Percentiles rank a stretch among this genome's conserved stretches.
Conservation (phyloP, 2,797 vertebrate species). For the Synaphobranchus kaupii region DNA sequence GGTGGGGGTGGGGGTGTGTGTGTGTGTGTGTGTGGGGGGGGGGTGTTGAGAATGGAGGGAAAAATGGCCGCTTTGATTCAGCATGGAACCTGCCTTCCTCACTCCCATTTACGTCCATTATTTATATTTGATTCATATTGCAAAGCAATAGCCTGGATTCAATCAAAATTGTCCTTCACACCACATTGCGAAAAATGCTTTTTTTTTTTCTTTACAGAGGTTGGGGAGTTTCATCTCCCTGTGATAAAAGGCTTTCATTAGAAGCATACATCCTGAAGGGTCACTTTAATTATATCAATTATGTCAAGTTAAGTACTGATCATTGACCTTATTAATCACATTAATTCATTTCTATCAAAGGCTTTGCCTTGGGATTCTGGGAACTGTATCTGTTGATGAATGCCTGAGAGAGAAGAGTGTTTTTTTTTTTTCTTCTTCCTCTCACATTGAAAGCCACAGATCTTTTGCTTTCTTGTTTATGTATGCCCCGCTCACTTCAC, state of each 20-base stretch:
- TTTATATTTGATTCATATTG: background rate
- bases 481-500: background rate
- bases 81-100: background rate
- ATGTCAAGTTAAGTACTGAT: background rate
- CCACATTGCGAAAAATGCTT: background rate
- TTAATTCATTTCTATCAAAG: background rate
- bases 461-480: background rate
- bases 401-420: conserved; percentile 43
- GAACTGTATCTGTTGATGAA: conserved; percentile 52
- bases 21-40: no score
- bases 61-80: background rate
- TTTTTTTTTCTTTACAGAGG: background rate
- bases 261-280: background rate
- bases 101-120: background rate
- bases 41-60: no score
- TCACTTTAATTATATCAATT: background rate
- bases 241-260: background rate
- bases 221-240: background rate
- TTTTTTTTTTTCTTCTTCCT: background rate
- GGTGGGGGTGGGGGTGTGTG: no score
- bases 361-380: conserved; percentile 50
- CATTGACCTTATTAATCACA: background rate
- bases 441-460: background rate
- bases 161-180: background rate
- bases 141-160: background rate